A percentile compares a stretch with the other conserved stretches of the same genome.
These are phyloP conservation scores for Lepidocolaptes lacrymiger DNA, from an alignment of 2,797 vertebrate genomes.

Conservation along the genomic window DNA sequence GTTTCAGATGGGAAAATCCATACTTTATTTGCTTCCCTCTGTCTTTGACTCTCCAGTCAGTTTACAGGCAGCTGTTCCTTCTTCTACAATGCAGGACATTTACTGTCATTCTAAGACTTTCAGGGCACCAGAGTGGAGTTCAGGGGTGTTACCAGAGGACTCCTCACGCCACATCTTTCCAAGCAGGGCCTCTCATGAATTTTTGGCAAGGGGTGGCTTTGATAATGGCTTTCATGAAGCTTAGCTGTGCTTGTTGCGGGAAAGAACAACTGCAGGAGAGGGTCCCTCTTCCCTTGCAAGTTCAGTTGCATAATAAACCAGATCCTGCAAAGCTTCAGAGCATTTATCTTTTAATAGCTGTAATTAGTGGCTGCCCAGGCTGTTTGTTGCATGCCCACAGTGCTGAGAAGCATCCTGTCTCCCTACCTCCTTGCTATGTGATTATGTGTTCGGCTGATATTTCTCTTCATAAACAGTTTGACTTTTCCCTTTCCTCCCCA, in stretches of 20 bases:
- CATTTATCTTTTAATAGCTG: background rate
- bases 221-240: background rate
- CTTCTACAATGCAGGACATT: fast-evolving
- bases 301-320: background rate
- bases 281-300: background rate
- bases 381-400: background rate
- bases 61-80: background rate
- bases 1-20: background rate
- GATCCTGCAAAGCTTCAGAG: background rate
- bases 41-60: background rate
- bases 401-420: background rate
- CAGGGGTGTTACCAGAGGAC: background rate
- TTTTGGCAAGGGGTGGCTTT: background rate
- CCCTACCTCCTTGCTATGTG: background rate
- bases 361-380: background rate
- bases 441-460: background rate
- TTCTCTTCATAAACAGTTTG: background rate
- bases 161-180: background rate
- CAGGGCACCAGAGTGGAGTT: background rate
- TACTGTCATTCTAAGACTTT: background rate
- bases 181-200: background rate
- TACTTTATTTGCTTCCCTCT: background rate
- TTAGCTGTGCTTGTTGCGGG: background rate
- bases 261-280: background rate
- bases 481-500: background rate